These are phyloP conservation scores for Melitaea cinxia DNA, from an alignment of 1,140 invertebrate species.

Conservation along the genomic window DNA sequence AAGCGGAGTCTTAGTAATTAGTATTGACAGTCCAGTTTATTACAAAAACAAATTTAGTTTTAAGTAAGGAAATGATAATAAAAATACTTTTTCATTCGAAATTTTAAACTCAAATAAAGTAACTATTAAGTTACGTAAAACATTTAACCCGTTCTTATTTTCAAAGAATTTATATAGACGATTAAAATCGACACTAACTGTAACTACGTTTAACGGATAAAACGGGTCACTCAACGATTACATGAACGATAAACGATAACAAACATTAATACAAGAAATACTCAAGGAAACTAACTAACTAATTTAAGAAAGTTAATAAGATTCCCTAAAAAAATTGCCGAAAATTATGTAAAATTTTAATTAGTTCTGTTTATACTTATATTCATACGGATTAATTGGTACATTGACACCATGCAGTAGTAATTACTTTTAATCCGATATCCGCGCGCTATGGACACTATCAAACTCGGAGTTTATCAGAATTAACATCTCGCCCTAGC, in stretches of 20 bases:
- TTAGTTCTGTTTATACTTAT: background rate
- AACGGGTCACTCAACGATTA: background rate
- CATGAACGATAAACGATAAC: background rate
- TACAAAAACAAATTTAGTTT: too few relatives aligned
- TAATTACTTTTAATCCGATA: background rate
- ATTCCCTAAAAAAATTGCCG: background rate
- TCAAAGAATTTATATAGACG: background rate
- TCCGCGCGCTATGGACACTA: background rate
- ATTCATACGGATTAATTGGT: background rate
- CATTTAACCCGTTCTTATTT: background rate
- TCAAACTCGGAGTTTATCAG: conserved; percentile 5
- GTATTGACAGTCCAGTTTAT: too few relatives aligned
- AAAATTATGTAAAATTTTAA: background rate
- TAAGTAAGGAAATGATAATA: too few relatives aligned
- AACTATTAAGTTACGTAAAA: too few relatives aligned
- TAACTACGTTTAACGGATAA: background rate
- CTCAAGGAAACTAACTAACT: too few relatives aligned
- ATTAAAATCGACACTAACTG: background rate
- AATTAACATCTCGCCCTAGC: conserved; percentile 9
- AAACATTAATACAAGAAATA: too few relatives aligned
- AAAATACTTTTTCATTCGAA: too few relatives aligned
- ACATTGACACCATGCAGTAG: background rate
- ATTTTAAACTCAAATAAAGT: too few relatives aligned
- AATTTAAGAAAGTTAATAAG: background rate
- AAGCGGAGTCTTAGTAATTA: too few relatives aligned